Evolutionary conservation across 2,888 invertebrate genomes (phyloP).

Genomic region (Tipula unca): DNA sequence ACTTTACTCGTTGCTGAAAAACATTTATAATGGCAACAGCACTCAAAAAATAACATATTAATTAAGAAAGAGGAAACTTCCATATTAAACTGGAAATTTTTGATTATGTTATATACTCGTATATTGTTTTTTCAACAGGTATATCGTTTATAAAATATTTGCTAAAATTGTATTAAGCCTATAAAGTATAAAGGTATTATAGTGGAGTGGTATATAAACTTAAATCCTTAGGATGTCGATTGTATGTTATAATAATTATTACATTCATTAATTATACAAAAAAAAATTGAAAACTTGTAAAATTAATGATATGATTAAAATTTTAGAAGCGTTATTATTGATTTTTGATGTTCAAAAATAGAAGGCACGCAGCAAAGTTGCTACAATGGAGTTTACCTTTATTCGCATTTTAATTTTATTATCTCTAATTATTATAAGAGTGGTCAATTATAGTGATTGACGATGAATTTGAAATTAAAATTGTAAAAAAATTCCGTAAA

Average conservation of each 20-base stretch:
- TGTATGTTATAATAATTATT: neutral
- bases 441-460: too few relatives aligned
- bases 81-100: neutral
- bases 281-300: too few relatives aligned
- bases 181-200: neutral
- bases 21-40: neutral
- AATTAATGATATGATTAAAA: too few relatives aligned
- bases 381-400: too few relatives aligned
- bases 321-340: too few relatives aligned
- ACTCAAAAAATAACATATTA: neutral
- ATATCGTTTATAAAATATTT: neutral
- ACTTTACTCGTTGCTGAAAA: neutral
- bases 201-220: neutral
- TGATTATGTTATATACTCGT: neutral
- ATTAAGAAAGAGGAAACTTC: neutral
- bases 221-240: neutral
- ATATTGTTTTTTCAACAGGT: neutral
- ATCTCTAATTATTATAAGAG: too few relatives aligned
- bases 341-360: too few relatives aligned
- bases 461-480: too few relatives aligned
- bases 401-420: too few relatives aligned
- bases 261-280: neutral
- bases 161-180: neutral
- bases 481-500: too few relatives aligned
- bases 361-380: too few relatives aligned